phyloP scores from a whole-genome alignment of 2,888 invertebrate species.

The Sturmia bella region DNA sequence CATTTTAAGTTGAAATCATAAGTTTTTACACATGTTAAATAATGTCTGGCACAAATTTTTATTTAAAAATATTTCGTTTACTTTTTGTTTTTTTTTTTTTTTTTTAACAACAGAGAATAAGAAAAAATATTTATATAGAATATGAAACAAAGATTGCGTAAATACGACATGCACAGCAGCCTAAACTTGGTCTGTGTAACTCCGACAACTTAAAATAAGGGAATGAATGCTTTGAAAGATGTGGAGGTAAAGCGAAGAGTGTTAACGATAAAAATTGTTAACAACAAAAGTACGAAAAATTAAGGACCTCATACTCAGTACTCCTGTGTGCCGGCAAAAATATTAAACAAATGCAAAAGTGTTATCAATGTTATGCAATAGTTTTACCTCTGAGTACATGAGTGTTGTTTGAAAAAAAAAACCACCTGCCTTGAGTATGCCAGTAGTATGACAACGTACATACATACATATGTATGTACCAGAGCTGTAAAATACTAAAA shows the following conservation, averaged over 20 bases:
- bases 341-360: slow-evolving; percentile 49
- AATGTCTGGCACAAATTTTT: slow-evolving; percentile 68
- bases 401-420: too few species aligned
- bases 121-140: not conserved
- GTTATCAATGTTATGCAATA: slow-evolving; percentile 70
- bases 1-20: slow-evolving; percentile 56
- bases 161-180: slow-evolving; percentile 33
- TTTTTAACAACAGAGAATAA: slow-evolving; percentile 11
- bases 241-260: not conserved
- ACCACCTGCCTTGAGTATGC: not conserved
- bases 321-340: not conserved
- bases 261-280: slow-evolving; percentile 20
- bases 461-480: not conserved
- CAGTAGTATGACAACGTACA: not conserved
- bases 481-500: too few species aligned
- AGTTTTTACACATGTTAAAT: slow-evolving; percentile 65
- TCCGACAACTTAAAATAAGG: not conserved
- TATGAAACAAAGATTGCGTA: slow-evolving; percentile 47
- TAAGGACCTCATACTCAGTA: slow-evolving; percentile 23
- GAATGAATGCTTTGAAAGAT: slow-evolving; percentile 13
- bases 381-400: slow-evolving; percentile 42
- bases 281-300: slow-evolving; percentile 47
- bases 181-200: slow-evolving; percentile 56
- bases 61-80: slow-evolving; percentile 53
- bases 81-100: not conserved